Base-by-base conservation (phyloP, 2,888 invertebrate species). In the Ecliptopera silaceata region DNA sequence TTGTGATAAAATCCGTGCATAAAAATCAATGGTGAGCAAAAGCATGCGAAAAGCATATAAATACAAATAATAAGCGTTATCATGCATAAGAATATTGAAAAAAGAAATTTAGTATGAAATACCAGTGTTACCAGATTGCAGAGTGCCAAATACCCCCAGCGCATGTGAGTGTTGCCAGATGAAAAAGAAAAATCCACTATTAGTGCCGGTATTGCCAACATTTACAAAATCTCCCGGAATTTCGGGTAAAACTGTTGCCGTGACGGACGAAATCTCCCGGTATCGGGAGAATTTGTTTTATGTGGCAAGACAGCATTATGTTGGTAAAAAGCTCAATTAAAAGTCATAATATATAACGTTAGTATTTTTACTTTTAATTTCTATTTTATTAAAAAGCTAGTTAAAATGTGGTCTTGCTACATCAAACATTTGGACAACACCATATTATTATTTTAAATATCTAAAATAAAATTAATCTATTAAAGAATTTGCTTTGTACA, bases 101-200 rank as follows among this genome's bases (percentile, higher is more conserved):
- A 74, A 68, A 77, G 20, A 50, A 43, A 68, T 83, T 85, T 84
- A 86, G 86, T 87, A 79, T 78, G 84, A 82, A 81, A 87, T 61
- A 69, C 87, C 88, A 74, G 82, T 88, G 90, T 90, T 90, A 90
- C 91, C 91, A 90, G 86, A 80, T 88, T 86, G 89, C 84, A 85
- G 86, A 86, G 89, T 87, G 88, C 86, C 86, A 86, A 46, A 84
- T 86, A 87, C 82, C 88, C 91, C 89, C 88, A 86, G 84, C 86
- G 81, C 76, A 78, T 77, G 61, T 87, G 85, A 88, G 80, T 88
- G 90, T 89, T 84, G 90, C 78, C 77, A 84, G 84, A 89, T 88
- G 87, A 71, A 88, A 88, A 83, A 75, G 85, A 83, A 88, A 86
- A 86, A 80, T 79, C 71, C 74, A 81, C 77, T 74, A 85, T 90